Base-by-base conservation (phyloP, 2,888 invertebrate species). In the Polylopha cassiicola region DNA sequence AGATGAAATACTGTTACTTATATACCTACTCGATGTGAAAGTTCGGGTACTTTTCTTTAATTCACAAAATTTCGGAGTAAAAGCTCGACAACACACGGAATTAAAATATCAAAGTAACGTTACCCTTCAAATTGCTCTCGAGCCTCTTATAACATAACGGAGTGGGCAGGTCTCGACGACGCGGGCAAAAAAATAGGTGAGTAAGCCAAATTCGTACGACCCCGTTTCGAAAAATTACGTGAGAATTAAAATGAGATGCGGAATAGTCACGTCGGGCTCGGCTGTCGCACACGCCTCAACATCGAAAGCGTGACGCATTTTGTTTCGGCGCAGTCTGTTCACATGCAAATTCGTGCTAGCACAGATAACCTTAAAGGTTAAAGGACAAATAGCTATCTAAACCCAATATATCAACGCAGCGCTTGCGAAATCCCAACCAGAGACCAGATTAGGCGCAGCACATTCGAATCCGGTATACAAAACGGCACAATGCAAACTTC, bases 281-380 rank as follows among this genome's bases (percentile, higher is more conserved):
- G 38, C 47, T 47, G 47, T 53, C 46, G 43, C 50, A 48, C 55
- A 55, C 53, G 54, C 46, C 29, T 47, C 32, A 31, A 46, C 45
- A 51, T 27, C 20, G 37, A 34, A 43, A 44, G 37, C 42, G 42
- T 43, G 43, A 46, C 47, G 51, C 47, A 39, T 37, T 52, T n/a
- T n/a, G 27, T 8, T 24, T 34, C 24, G 20, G 8, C 28, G 8
- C 8, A 13, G 52, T 53, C 49, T 48, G 50, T 51, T 49, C 50
- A 44, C 48, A 54, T 56, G 56, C 51, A 55, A 58, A 57, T 58
- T 61, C 51, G 53, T 39, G 46, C 37, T 30, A 21, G 14, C 37
- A 54, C 37, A 48, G 49, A 54, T 58, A 57, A 51, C 42, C 26
- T 18, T 10, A 58, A 58, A 59, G 58, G 59, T 56, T 50, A 48